Conservation (phyloP, 2,797 vertebrate genomes). For the Euphonia xanthogaster region DNA sequence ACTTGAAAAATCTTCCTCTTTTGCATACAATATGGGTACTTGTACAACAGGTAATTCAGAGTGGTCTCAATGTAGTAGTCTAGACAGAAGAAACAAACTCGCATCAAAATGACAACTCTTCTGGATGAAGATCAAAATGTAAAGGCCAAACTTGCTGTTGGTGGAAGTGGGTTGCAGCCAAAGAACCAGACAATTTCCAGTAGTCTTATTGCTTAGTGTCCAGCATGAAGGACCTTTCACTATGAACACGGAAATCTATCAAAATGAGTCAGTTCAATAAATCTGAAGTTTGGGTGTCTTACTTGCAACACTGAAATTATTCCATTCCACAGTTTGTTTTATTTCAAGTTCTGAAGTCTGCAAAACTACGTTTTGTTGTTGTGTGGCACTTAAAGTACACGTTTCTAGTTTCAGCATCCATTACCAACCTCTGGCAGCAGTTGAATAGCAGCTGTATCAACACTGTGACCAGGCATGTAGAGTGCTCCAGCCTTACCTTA, state of each 20-base stretch:
- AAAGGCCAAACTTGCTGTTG: neutral
- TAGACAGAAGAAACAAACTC: constrained; percentile 39
- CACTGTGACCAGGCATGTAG: constrained; percentile 75
- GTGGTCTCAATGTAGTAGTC: constrained; percentile 52
- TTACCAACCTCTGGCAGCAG: constrained; percentile 61
- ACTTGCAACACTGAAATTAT: constrained; percentile 37
- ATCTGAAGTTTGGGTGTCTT: constrained; percentile 35
- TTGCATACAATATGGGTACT: constrained; percentile 66
- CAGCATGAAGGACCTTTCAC: constrained; percentile 24
- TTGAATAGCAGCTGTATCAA: constrained; percentile 66
- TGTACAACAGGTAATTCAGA: constrained; percentile 46
- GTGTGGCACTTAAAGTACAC: constrained; percentile 40
- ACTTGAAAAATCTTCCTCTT: constrained; percentile 64
- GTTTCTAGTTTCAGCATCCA: constrained; percentile 43
- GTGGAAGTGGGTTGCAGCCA: constrained; percentile 39
- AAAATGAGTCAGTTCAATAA: neutral
- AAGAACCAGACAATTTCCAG: constrained; percentile 14
- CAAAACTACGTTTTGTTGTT: constrained; percentile 25
- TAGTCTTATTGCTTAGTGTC: constrained; percentile 27
- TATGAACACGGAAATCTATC: neutral
- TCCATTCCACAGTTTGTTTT: constrained; percentile 38
- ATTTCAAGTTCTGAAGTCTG: constrained; percentile 54
- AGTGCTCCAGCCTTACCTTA: constrained; percentile 91
- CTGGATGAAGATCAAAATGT: constrained; percentile 22
- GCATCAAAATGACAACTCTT: constrained; percentile 54